Percentiles rank a stretch among this genome's conserved stretches.
These are phyloP conservation scores for Phasianus colchicus DNA, from an alignment of 2,113 vertebrate genomes.

Conservation along the genomic window DNA sequence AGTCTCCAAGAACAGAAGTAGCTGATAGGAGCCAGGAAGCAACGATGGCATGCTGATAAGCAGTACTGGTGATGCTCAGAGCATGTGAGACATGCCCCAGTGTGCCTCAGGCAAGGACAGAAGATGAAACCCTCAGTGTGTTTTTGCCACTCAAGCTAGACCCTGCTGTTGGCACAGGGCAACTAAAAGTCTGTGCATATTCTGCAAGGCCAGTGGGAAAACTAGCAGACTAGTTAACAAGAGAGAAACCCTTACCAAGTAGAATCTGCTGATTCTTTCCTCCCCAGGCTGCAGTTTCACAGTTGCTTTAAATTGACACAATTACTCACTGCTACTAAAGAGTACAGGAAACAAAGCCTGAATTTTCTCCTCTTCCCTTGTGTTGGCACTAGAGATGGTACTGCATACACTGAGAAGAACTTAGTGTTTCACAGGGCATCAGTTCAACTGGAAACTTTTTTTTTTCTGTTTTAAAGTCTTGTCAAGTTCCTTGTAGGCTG, in stretches of 20 bases:
- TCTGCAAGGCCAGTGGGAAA: background rate
- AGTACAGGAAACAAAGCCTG: background rate
- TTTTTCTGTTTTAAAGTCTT: background rate
- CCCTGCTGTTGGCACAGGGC: background rate
- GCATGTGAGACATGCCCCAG: fast-evolving
- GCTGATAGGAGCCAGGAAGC: background rate
- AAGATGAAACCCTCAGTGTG: background rate
- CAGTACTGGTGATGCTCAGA: background rate
- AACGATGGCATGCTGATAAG: background rate
- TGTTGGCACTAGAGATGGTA: background rate
- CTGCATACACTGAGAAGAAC: background rate
- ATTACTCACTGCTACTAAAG: background rate
- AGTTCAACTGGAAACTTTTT: background rate
- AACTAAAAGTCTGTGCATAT: background rate
- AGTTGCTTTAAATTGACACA: background rate
- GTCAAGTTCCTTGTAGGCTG: background rate
- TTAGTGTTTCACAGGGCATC: background rate
- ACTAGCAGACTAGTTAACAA: background rate
- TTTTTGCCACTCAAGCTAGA: background rate
- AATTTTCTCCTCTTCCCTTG: background rate
- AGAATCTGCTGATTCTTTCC: background rate
- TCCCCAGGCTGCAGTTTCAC: background rate
- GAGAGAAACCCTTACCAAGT: background rate
- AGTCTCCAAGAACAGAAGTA: background rate
- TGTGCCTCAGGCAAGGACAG: background rate